Evolutionary conservation across 2,888 invertebrate genomes (phyloP), one percentile per base, ranked within the genome.

Genomic region (Notodonta dromedarius): DNA sequence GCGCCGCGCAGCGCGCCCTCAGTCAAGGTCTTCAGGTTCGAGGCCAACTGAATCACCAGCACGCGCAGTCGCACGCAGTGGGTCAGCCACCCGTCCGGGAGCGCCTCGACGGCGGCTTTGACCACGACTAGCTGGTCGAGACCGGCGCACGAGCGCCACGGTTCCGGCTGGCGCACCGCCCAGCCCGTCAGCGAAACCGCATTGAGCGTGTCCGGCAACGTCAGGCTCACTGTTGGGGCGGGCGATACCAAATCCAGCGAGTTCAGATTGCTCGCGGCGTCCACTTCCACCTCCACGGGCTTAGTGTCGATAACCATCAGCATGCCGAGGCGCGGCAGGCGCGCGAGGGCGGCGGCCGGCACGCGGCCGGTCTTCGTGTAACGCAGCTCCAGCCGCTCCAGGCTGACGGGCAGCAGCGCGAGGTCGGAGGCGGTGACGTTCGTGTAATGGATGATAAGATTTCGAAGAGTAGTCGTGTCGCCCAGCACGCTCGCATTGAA

Each of bases 61-160:
- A 1, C 4, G 42, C 11, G 12, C 57, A 70, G 57, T 13, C 32
- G 40, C 53, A 58, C 55, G 56, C 69, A 67, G 24, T 32, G 55
- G 16, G 60, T 46, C 57, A 63, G 46, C 68, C 60, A 66, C 7
- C 13, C 44, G 42, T 56, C 57, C 56, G 64, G 65, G 56, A 57
- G 62, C 56, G 9, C 16, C 48, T 13, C 16, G 24, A n/a, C 24
- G 4, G 46, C 51, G 53, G 42, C 16, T 9, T 9, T 4, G 12
- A 11, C 9, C 42, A 56, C 9, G 8, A 2, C n/a, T 12, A 55
- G 42, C n/a, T 1, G 0, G 16, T 51, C 12, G n/a, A 42, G 56
- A 5, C 44, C 11, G 11, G 35, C 48, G 44, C 56, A 58, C 11
- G 39, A 46, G 1, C 24, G 11, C 44, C 32, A 53, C 42, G 24